Evolutionary conservation across 2,888 invertebrate genomes (phyloP).

Genomic region (Hemaris fuciformis): DNA sequence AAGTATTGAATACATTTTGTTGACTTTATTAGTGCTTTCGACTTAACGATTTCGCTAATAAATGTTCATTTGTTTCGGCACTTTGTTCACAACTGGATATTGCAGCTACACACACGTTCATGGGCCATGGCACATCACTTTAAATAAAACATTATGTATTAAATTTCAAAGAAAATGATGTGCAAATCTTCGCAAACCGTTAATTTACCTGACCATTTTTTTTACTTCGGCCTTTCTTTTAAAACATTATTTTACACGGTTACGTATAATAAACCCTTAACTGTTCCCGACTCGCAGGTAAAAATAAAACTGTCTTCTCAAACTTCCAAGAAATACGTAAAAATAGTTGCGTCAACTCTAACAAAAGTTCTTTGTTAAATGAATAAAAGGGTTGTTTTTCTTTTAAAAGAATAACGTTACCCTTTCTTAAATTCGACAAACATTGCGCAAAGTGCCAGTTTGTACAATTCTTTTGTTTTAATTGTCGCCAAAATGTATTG

Average conservation of each 20-base stretch:
- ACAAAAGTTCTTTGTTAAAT: constrained; percentile 55
- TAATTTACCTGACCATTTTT: not conserved
- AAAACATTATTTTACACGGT: not conserved
- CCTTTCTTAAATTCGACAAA: constrained; percentile 60
- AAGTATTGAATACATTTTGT: too few species aligned
- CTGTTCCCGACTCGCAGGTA: not conserved
- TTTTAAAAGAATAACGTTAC: constrained; percentile 71
- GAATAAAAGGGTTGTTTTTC: constrained; percentile 76
- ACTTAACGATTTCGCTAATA: too few species aligned
- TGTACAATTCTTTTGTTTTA: constrained; percentile 36
- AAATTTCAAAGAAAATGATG: not conserved
- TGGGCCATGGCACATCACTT: too few species aligned
- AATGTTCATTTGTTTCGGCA: too few species aligned
- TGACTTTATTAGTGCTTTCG: too few species aligned
- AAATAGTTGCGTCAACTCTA: constrained; percentile 65
- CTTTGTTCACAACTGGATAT: too few species aligned
- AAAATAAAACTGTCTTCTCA: constrained; percentile 27
- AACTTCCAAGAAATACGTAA: constrained; percentile 56
- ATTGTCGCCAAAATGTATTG: constrained; percentile 41
- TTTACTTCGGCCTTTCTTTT: not conserved
- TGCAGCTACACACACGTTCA: too few species aligned
- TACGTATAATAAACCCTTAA: not conserved
- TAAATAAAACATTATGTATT: not conserved
- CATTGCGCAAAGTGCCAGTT: constrained; percentile 66
- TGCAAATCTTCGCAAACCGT: not conserved